Percentiles rank a stretch among this genome's conserved stretches.
phyloP scores from a whole-genome alignment of 2,113 vertebrate genomes.

The Atrichornis clamosus region DNA sequence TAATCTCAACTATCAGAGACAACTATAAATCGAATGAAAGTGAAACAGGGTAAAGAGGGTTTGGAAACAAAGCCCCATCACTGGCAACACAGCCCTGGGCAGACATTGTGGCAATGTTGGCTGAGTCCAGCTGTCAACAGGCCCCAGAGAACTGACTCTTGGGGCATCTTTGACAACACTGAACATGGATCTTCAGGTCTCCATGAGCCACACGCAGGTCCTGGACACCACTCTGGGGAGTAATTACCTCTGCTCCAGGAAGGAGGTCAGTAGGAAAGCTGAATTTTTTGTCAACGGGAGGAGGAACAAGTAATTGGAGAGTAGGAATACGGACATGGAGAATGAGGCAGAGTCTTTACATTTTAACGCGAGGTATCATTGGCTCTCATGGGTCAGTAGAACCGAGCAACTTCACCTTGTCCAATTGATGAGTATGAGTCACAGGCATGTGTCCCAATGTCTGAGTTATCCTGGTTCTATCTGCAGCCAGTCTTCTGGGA shows the following conservation, averaged over 20 bases:
- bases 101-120: not conserved
- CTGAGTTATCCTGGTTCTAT: not conserved
- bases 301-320: not conserved
- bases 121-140: not conserved
- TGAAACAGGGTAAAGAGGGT: not conserved
- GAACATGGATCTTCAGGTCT: not conserved
- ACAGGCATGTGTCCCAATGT: not conserved
- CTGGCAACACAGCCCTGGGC: not conserved
- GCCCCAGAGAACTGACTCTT: not conserved
- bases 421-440: not conserved
- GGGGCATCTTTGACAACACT: not conserved
- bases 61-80: not conserved
- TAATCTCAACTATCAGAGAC: slow-evolving; percentile 24
- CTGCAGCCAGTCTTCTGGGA: not conserved
- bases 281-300: not conserved
- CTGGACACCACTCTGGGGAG: not conserved
- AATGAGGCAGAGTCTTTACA: not conserved
- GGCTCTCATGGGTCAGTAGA: not conserved
- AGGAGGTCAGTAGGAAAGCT: not conserved
- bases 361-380: not conserved
- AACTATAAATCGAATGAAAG: slow-evolving; percentile 22
- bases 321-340: not conserved
- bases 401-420: not conserved
- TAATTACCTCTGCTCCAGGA: not conserved
- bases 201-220: not conserved